Percentiles rank a stretch among this genome's conserved stretches.
Conservation (phyloP, 2,888 invertebrate species). For the Octodonta nipae region DNA sequence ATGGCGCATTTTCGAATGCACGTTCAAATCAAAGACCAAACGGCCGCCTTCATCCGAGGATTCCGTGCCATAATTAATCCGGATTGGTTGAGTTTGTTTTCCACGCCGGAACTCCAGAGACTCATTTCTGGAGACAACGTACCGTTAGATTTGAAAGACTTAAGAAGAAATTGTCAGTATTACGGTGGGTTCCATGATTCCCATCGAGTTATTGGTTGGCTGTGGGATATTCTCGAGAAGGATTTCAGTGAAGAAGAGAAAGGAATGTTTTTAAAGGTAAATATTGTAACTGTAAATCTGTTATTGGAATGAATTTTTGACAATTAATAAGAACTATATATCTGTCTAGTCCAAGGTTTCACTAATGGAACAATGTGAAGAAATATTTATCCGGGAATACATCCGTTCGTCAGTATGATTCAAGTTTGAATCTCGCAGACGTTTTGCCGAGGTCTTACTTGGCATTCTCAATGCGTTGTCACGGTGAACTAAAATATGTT, state of each 20-base stretch:
- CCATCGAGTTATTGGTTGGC: conserved; percentile 93
- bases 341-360: no score
- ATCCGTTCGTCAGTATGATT: no score
- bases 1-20: conserved; percentile 99
- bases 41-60: conserved; percentile 88
- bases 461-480: no score
- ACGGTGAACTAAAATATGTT: no score
- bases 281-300: no score
- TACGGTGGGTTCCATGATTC: conserved; percentile 99
- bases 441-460: no score
- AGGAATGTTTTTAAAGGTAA: conserved; percentile 83
- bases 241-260: conserved; percentile 89
- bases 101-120: conserved; percentile 89
- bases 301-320: no score
- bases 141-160: conserved; percentile 76
- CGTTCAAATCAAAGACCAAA: conserved; percentile 93
- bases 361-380: no score
- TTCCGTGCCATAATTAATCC: conserved; percentile 89
- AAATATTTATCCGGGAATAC: no score
- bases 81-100: conserved; percentile 89
- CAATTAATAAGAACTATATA: no score
- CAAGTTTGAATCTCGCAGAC: no score
- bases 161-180: conserved; percentile 88
- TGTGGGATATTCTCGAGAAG: conserved; percentile 93
- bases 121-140: conserved; percentile 92